Percentiles rank a stretch among this genome's conserved stretches.
Conservation (phyloP, 92 coral and sea anemone species). For the Epizoanthus scotinus region DNA sequence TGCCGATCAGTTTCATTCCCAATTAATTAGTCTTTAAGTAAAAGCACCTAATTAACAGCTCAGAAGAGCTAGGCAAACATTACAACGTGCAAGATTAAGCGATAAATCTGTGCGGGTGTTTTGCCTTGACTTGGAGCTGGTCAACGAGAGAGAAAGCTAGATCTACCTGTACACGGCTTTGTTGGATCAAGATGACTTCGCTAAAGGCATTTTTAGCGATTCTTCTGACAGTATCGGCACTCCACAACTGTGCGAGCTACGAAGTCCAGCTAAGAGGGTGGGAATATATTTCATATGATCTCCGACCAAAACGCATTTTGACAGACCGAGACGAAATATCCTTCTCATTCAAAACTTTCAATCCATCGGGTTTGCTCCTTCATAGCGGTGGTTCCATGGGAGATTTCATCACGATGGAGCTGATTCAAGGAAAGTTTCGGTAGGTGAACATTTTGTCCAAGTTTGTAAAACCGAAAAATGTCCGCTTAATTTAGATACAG, state of each 20-base stretch:
- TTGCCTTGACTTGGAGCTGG: slow-evolving; percentile 12
- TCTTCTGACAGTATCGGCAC: slow-evolving; percentile 5
- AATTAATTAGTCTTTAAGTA: slow-evolving; percentile 38
- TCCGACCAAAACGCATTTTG: slow-evolving; percentile 61
- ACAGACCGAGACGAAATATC: slow-evolving; percentile 58
- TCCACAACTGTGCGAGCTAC: slow-evolving; percentile 39
- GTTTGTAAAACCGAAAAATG: too few relatives aligned
- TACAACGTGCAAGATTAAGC: slow-evolving; percentile 22
- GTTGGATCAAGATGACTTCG: slow-evolving; percentile 10
- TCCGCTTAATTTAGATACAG: too few relatives aligned
- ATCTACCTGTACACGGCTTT: slow-evolving; percentile 11
- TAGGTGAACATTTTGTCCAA: slow-evolving; percentile 27
- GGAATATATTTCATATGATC: slow-evolving; percentile 70
- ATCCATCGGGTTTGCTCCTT: slow-evolving; percentile 79
- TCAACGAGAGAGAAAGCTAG: not conserved
- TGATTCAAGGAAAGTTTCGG: slow-evolving; percentile 88
- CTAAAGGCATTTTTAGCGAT: slow-evolving; percentile 1
- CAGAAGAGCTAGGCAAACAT: slow-evolving; percentile 32
- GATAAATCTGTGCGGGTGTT: slow-evolving; percentile 24
- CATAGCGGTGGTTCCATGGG: slow-evolving; percentile 86
- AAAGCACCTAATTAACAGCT: slow-evolving; percentile 22
- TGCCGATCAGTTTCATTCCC: not conserved
- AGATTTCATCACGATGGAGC: slow-evolving; percentile 81
- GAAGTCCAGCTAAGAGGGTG: slow-evolving; percentile 66
- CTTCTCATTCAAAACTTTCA: slow-evolving; percentile 79